A percentile compares a stretch with the other conserved stretches of the same genome.
Evolutionary conservation across 2,888 invertebrate genomes (phyloP).

Genomic region (Bellardia pandia): DNA sequence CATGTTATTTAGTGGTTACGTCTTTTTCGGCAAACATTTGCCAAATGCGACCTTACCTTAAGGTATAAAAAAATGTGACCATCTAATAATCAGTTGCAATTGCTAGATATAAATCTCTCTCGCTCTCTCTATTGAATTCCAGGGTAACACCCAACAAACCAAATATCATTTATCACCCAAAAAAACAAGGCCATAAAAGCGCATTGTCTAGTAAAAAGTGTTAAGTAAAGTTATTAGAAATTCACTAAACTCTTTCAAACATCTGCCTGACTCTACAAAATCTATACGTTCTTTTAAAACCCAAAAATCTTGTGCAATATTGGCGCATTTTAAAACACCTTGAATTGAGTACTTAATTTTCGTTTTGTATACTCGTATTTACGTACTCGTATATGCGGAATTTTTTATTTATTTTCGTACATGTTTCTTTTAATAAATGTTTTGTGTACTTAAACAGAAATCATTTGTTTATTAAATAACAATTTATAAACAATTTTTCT

Average conservation of each 20-base stretch:
- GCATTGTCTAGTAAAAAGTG: background rate
- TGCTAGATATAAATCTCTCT: background rate
- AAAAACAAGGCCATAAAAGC: background rate
- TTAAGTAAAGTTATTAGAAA: background rate
- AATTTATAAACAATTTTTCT: conserved; percentile 56
- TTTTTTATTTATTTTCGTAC: conserved; percentile 17
- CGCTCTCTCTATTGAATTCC: background rate
- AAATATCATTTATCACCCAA: conserved; percentile 10
- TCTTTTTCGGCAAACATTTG: too few relatives aligned
- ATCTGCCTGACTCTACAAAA: background rate
- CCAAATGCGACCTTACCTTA: too few relatives aligned
- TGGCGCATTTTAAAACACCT: conserved; percentile 50
- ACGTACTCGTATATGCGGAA: background rate
- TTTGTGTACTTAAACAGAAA: conserved; percentile 62
- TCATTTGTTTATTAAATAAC: conserved; percentile 63
- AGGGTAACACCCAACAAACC: background rate
- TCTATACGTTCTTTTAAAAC: background rate
- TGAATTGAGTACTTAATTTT: conserved; percentile 31
- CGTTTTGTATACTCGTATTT: too few relatives aligned
- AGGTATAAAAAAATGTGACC: background rate
- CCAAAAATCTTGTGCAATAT: background rate
- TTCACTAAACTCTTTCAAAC: background rate
- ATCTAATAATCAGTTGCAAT: background rate
- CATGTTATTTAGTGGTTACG: too few relatives aligned
- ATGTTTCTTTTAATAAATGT: conserved; percentile 20